Evolutionary conservation across 2,888 invertebrate genomes (phyloP).

Genomic region (Odontomyia ornata): DNA sequence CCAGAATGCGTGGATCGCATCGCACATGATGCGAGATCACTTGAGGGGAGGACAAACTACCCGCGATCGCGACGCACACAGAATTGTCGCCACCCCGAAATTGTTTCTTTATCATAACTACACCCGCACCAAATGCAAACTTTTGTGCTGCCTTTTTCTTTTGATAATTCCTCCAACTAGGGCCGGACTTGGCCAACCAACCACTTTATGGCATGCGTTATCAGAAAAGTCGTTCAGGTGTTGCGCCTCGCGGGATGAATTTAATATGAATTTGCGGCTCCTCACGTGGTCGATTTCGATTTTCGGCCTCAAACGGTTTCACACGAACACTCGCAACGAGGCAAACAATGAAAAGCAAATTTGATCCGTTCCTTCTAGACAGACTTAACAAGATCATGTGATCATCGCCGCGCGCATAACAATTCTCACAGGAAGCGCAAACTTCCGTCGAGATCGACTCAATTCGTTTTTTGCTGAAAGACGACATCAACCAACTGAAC

Average conservation of each 20-base stretch:
- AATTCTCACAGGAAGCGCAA: neutral
- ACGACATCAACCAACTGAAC: neutral
- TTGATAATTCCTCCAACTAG: neutral
- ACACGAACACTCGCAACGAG: neutral
- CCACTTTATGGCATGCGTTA: neutral
- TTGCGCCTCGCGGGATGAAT: neutral
- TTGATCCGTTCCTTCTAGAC: constrained; percentile 1
- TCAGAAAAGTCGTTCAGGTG: constrained; percentile 12
- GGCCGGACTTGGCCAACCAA: neutral
- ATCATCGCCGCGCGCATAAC: neutral
- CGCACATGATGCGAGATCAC: constrained; percentile 5
- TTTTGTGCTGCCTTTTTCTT: neutral
- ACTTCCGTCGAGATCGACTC: constrained; percentile 2
- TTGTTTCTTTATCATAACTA: constrained; percentile 20
- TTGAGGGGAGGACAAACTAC: neutral
- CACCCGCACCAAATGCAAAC: constrained; percentile 36
- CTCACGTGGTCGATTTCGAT: constrained; percentile 22
- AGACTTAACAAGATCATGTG: neutral
- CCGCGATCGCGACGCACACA: constrained; percentile 1
- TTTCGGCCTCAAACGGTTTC: constrained; percentile 25
- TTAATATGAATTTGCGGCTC: neutral
- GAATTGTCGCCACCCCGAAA: neutral
- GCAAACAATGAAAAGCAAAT: neutral
- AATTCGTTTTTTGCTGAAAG: constrained; percentile 16
- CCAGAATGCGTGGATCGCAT: neutral